A percentile compares a stretch with the other conserved stretches of the same genome.
Conservation (phyloP, 2,888 invertebrate genomes). For the Clostera curtula region DNA sequence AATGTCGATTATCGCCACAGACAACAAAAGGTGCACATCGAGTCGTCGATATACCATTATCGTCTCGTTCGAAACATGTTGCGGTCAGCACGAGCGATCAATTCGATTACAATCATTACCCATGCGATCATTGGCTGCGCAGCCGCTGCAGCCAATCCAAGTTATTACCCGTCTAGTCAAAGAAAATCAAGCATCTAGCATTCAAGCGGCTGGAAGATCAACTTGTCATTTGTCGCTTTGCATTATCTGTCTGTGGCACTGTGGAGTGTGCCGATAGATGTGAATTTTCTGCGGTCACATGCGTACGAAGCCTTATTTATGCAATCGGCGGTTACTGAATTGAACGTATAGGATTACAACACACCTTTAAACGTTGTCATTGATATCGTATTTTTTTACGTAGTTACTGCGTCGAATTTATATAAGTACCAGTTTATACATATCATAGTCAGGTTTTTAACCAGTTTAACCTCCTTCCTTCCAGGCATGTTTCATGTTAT, state of each 20-base stretch:
- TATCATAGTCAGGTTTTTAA: too few species aligned
- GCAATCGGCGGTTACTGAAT: constrained; percentile 58
- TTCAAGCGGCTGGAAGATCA: constrained; percentile 42
- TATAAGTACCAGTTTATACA: constrained; percentile 4
- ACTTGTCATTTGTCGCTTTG: constrained; percentile 53
- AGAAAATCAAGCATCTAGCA: constrained; percentile 29
- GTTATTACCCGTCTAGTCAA: constrained; percentile 35
- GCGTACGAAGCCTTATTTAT: constrained; percentile 60
- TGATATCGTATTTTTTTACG: constrained; percentile 16
- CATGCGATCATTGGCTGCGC: constrained; percentile 36
- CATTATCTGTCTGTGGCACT: constrained; percentile 53
- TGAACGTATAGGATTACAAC: constrained; percentile 48
- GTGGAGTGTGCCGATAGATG: constrained; percentile 54
- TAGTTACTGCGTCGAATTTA: constrained; percentile 1
- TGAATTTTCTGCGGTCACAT: constrained; percentile 60
- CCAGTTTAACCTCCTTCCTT: too few species aligned
- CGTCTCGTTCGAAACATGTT: constrained; percentile 65
- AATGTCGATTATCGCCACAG: constrained; percentile 44
- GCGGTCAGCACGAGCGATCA: constrained; percentile 58
- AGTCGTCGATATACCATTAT: constrained; percentile 55
- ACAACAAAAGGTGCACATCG: constrained; percentile 50
- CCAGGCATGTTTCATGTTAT: too few species aligned
- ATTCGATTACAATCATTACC: constrained; percentile 60
- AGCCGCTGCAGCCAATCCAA: constrained; percentile 44
- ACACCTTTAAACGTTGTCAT: constrained; percentile 29